Evolutionary conservation across 2,113 vertebrate species (phyloP).

Genomic region (Cyphomyrus discorhynchus): DNA sequence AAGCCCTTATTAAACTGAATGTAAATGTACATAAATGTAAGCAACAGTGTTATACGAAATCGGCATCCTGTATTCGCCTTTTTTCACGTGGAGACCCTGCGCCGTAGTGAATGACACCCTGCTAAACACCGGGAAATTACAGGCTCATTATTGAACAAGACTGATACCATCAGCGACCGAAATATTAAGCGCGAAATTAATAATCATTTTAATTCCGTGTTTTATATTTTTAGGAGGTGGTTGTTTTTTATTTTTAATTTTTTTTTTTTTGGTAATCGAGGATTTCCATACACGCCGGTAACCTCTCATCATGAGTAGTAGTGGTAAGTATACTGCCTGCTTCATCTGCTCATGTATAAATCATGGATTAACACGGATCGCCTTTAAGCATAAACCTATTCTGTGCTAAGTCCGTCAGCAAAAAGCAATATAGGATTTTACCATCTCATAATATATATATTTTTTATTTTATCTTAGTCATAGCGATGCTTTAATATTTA

Average conservation of each 20-base stretch:
- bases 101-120: conserved; percentile 18
- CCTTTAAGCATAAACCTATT: not conserved
- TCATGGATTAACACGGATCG: not conserved
- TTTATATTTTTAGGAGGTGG: not conserved
- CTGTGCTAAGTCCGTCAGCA: not conserved
- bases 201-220: not conserved
- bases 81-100: not conserved
- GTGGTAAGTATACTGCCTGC: conserved; percentile 8
- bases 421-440: not conserved
- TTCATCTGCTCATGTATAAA: not conserved
- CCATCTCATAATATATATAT: not conserved
- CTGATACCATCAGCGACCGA: not conserved
- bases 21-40: not conserved
- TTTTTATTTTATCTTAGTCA: not conserved
- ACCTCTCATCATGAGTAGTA: conserved; percentile 9
- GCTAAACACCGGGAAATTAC: not conserved
- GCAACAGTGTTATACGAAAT: not conserved
- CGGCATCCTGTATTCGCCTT: not conserved
- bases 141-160: not conserved
- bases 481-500: not conserved
- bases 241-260: not conserved
- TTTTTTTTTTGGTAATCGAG: not conserved
- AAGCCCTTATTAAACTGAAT: not conserved
- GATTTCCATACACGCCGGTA: not conserved
- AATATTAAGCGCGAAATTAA: not conserved